Percentiles rank a stretch among this genome's conserved stretches.
Conservation (phyloP, 2,888 invertebrate species). For the Pandemis heparana region DNA sequence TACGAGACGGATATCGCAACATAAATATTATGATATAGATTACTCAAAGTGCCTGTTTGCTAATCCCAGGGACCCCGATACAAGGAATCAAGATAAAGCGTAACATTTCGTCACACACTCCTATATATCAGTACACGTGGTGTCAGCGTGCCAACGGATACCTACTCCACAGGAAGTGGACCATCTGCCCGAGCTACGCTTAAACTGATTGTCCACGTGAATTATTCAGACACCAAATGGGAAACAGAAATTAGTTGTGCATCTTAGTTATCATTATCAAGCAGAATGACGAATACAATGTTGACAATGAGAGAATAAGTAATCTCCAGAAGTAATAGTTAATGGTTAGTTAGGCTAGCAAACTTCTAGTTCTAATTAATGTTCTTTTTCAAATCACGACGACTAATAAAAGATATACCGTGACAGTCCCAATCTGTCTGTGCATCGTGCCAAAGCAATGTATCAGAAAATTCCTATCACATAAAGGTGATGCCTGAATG, state of each 20-base stretch:
- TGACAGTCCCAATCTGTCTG: neutral
- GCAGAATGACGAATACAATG: too few relatives aligned
- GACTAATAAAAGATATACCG: neutral
- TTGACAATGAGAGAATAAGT: too few relatives aligned
- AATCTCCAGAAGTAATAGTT: too few relatives aligned
- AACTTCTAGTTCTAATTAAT: neutral
- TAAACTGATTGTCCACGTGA: neutral
- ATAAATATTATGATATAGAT: neutral
- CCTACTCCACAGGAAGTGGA: slow-evolving; percentile 3
- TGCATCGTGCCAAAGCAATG: slow-evolving; percentile 2
- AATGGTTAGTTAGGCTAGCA: neutral
- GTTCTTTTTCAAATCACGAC: neutral
- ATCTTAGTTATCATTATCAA: too few relatives aligned
- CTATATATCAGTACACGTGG: slow-evolving; percentile 8
- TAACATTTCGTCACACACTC: slow-evolving; percentile 16
- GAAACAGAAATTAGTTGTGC: neutral
- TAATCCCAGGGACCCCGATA: slow-evolving; percentile 12
- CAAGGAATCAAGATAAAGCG: slow-evolving; percentile 8
- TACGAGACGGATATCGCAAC: neutral
- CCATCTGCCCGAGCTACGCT: neutral
- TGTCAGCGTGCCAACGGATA: slow-evolving; percentile 11
- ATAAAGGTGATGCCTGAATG: neutral
- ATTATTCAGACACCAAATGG: neutral
- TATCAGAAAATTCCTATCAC: neutral
- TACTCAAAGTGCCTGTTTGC: neutral